A percentile compares a stretch with the other conserved stretches of the same genome.
Conservation (phyloP, 2,888 invertebrate species). For the Oscheius sp. region DNA sequence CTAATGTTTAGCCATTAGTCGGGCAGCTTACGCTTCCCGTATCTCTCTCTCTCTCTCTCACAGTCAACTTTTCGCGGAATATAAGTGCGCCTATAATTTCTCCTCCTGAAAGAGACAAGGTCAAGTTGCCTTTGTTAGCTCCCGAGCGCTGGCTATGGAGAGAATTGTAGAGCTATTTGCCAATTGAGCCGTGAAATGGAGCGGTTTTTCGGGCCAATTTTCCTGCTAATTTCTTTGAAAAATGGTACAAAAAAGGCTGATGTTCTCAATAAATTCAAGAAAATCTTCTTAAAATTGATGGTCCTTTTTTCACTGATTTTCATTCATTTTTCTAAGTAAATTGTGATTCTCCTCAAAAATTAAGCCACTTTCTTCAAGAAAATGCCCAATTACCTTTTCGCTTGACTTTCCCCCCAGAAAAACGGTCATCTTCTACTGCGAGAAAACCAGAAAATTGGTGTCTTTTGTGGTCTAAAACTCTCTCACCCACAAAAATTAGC, state of each 20-base stretch:
- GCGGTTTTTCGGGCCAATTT: neutral
- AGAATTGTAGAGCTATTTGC: neutral
- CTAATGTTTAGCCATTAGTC: too few species aligned
- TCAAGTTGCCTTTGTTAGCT: neutral
- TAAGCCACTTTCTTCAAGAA: neutral
- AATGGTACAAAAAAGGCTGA: neutral
- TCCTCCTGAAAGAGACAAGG: conserved; percentile 1
- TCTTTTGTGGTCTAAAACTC: neutral
- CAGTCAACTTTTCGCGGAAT: neutral
- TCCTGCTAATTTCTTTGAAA: neutral
- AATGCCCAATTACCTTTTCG: too few species aligned
- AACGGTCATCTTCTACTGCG: too few species aligned
- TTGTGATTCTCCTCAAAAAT: neutral
- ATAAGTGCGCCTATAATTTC: conserved; percentile 1
- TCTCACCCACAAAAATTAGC: neutral
- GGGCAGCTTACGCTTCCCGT: neutral
- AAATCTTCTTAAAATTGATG: neutral
- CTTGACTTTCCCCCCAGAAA: too few species aligned
- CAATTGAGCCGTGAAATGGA: neutral
- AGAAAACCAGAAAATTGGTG: neutral
- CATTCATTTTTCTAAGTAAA: neutral
- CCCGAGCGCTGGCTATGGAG: neutral
- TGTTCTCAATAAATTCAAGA: neutral
- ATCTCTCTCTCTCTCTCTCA: neutral
- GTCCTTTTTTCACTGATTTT: neutral